Conservation (phyloP, 2,113 vertebrate genomes). For the Atrichornis clamosus region DNA sequence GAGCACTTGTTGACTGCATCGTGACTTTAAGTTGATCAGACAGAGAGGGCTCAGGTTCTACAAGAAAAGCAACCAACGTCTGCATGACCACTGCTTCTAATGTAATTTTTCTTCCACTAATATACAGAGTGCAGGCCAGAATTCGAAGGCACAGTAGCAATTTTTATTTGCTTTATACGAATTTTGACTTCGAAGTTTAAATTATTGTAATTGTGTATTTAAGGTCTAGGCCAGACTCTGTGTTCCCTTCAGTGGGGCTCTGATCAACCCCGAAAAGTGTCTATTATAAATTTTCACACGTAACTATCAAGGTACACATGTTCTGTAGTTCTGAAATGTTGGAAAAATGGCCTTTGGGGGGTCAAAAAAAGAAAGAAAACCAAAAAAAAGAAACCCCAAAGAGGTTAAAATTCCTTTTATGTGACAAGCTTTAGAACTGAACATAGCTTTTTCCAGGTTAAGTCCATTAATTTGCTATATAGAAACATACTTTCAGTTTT, state of each 20-base stretch:
- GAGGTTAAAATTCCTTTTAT: background rate
- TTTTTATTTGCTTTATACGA: conserved; percentile 3
- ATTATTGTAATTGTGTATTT: conserved; percentile 15
- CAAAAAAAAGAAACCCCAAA: background rate
- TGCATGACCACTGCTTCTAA: background rate
- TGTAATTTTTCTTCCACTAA: background rate
- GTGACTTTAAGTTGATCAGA: background rate
- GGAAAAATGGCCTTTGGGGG: background rate
- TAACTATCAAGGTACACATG: background rate
- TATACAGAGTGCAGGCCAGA: background rate
- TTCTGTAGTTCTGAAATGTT: background rate
- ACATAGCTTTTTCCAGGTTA: background rate
- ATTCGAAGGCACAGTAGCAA: background rate
- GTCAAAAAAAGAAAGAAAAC: background rate
- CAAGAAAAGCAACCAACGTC: background rate
- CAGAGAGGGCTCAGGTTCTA: background rate
- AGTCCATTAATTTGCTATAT: background rate
- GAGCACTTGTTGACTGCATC: background rate
- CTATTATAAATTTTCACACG: background rate
- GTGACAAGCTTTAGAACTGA: conserved; percentile 4
- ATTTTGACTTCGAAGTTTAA: background rate
- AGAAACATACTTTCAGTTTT: conserved; percentile 9
- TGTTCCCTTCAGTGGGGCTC: background rate
- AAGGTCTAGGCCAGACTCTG: background rate
- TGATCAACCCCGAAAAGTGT: background rate